Evolutionary conservation across 2,888 invertebrate species (phyloP).

Genomic region (Galerucella calmariensis): DNA sequence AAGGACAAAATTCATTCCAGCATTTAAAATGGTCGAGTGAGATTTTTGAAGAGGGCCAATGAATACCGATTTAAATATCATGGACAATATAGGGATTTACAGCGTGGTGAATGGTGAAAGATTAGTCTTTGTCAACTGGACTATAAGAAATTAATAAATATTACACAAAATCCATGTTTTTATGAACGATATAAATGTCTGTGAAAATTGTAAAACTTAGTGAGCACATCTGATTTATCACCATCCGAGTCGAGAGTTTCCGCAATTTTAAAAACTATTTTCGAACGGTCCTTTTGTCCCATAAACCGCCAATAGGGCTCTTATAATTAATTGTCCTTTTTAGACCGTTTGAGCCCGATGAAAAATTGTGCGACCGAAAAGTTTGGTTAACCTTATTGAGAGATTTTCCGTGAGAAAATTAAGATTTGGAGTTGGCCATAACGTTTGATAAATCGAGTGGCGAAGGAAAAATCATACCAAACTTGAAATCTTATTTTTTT

Average conservation of each 20-base stretch:
- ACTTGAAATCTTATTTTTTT: not conserved
- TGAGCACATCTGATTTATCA: slow-evolving; percentile 25
- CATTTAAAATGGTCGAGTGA: too few species aligned
- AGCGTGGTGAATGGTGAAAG: too few species aligned
- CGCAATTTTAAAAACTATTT: slow-evolving; percentile 34
- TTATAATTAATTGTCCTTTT: slow-evolving; percentile 35
- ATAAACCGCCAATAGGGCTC: slow-evolving; percentile 24
- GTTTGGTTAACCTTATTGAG: slow-evolving; percentile 34
- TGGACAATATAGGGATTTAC: too few species aligned
- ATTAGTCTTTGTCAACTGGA: not conserved
- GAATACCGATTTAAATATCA: too few species aligned
- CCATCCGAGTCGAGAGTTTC: slow-evolving; percentile 18
- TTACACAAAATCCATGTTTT: not conserved
- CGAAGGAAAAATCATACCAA: slow-evolving; percentile 7
- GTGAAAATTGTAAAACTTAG: slow-evolving; percentile 23
- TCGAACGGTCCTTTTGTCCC: slow-evolving; percentile 24
- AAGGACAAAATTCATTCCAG: too few species aligned
- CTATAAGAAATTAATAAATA: not conserved
- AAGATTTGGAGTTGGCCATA: slow-evolving; percentile 18
- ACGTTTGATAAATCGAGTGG: slow-evolving; percentile 26
- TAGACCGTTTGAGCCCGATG: slow-evolving; percentile 28
- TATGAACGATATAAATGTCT: slow-evolving; percentile 8
- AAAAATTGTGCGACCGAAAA: slow-evolving; percentile 27
- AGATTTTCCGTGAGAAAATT: slow-evolving; percentile 24
- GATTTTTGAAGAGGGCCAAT: too few species aligned